Evolutionary conservation across 2,888 invertebrate genomes (phyloP).

Genomic region (Chrysopilus asiliformis): DNA sequence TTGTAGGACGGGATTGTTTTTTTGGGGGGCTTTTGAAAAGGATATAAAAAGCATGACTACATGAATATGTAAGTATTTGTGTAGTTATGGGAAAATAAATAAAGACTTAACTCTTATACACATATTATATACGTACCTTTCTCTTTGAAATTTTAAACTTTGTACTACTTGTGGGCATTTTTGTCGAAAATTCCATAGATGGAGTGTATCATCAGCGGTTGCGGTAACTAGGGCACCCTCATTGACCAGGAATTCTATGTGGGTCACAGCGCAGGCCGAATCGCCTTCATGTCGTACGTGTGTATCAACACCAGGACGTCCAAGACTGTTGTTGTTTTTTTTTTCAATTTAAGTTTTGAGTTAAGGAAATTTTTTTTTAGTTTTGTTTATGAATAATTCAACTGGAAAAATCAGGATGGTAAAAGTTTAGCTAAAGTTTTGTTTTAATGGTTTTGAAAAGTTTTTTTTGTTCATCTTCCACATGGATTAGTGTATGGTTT

Average conservation of each 20-base stretch:
- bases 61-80: too few species aligned
- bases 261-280: conserved; percentile 51
- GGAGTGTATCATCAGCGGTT: conserved; percentile 90
- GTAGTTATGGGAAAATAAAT: background rate
- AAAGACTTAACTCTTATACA: background rate
- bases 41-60: too few species aligned
- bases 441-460: too few species aligned
- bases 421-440: background rate
- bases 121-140: conserved; percentile 55
- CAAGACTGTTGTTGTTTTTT: conserved; percentile 53
- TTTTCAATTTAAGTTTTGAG: conserved; percentile 22
- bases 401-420: background rate
- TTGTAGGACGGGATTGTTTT: too few species aligned
- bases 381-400: conserved; percentile 1
- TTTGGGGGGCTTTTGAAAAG: too few species aligned
- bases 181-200: conserved; percentile 95
- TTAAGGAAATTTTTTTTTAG: conserved; percentile 18
- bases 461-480: too few species aligned
- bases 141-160: conserved; percentile 93
- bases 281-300: conserved; percentile 73
- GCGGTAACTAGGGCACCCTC: conserved; percentile 93
- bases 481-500: too few species aligned
- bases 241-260: conserved; percentile 89
- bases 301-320: conserved; percentile 93
- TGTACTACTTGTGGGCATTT: conserved; percentile 90